Evolutionary conservation across 2,888 invertebrate genomes (phyloP).

Genomic region (Drosophila helvetica): DNA sequence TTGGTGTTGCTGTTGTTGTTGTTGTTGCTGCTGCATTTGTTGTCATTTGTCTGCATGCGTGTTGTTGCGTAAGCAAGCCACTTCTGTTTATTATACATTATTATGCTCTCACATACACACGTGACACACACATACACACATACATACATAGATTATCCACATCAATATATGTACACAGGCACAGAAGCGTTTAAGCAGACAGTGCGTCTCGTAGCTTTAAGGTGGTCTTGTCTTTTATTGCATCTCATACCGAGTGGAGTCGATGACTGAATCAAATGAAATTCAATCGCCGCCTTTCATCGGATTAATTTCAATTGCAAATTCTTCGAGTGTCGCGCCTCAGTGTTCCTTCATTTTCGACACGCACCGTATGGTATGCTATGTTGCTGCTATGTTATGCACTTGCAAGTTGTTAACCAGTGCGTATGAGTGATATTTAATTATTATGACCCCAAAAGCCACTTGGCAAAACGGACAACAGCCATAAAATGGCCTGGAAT

Average conservation of each 20-base stretch:
- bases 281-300: too few relatives aligned
- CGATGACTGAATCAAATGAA: too few relatives aligned
- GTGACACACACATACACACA: slow-evolving; percentile 11
- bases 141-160: slow-evolving; percentile 8
- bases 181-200: slow-evolving; percentile 15
- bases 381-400: background rate
- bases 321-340: background rate
- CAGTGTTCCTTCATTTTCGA: background rate
- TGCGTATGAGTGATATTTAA: slow-evolving; percentile 54
- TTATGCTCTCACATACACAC: background rate
- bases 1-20: slow-evolving; percentile 27
- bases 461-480: slow-evolving; percentile 2
- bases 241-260: background rate
- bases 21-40: slow-evolving; percentile 27
- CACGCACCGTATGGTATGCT: background rate
- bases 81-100: slow-evolving; percentile 58
- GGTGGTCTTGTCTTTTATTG: background rate
- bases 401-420: slow-evolving; percentile 23
- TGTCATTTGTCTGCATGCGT: slow-evolving; percentile 63
- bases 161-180: slow-evolving; percentile 10
- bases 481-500: background rate
- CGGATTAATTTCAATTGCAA: background rate
- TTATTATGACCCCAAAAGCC: slow-evolving; percentile 30
- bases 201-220: background rate
- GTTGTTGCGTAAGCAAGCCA: slow-evolving; percentile 63